phyloP scores from a whole-genome alignment of 2,113 vertebrate genomes.

The Oenanthe melanoleuca region DNA sequence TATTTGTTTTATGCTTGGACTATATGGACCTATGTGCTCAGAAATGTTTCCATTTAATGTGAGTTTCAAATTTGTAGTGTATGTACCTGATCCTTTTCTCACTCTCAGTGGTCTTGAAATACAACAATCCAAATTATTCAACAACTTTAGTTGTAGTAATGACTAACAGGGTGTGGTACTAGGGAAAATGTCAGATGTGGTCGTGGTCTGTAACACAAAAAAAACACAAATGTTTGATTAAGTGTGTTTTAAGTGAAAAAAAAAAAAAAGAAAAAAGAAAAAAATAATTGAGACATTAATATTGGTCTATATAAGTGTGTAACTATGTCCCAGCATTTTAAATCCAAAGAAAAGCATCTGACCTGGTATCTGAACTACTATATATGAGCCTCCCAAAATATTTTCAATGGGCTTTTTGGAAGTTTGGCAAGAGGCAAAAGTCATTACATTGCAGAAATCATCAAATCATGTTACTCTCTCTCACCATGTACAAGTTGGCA shows the following conservation, averaged over 20 bases:
- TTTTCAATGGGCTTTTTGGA: background rate
- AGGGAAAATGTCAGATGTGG: background rate
- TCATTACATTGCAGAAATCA: background rate
- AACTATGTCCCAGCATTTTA: background rate
- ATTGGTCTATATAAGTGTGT: background rate
- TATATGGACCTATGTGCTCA: background rate
- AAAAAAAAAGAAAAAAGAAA: background rate
- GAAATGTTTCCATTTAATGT: background rate
- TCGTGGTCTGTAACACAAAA: background rate
- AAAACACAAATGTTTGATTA: background rate
- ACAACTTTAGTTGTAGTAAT: background rate
- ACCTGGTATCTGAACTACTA: background rate
- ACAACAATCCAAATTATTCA: conserved; percentile 1
- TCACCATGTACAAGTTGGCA: background rate
- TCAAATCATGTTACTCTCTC: background rate
- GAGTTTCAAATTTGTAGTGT: background rate
- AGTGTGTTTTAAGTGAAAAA: background rate
- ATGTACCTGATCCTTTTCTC: background rate
- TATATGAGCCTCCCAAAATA: background rate
- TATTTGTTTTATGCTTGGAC: conserved; percentile 7
- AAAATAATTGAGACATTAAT: background rate
- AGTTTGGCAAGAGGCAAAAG: background rate
- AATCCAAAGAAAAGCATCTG: background rate
- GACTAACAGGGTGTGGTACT: background rate
- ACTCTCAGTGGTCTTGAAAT: background rate